Conservation (phyloP, 2,888 invertebrate species). For the Aleiodes testaceus region DNA sequence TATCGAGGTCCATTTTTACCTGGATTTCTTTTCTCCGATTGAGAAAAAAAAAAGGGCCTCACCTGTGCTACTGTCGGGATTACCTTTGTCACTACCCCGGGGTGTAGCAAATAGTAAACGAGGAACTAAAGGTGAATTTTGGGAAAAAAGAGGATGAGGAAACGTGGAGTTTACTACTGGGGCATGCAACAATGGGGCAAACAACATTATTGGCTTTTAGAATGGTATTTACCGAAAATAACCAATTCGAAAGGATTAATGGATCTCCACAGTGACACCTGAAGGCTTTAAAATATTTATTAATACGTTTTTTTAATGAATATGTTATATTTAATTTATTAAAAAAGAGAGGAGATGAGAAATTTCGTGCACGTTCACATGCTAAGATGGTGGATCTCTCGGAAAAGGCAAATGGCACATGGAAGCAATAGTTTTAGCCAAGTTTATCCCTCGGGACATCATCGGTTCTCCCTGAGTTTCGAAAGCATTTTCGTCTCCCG, state of each 20-base stretch:
- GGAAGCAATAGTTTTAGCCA: constrained; percentile 62
- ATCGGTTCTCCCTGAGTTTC: constrained; percentile 54
- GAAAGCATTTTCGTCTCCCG: constrained; percentile 35
- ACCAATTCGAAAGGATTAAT: constrained; percentile 71
- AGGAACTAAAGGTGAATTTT: constrained; percentile 41
- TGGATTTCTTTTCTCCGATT: constrained; percentile 57
- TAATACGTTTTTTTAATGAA: not conserved
- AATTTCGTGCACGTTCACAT: too few species aligned
- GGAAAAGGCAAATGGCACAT: constrained; percentile 15
- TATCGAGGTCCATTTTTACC: constrained; percentile 46
- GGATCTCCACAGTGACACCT: constrained; percentile 57
- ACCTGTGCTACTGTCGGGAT: constrained; percentile 70
- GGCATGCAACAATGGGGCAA: constrained; percentile 66
- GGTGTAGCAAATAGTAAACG: constrained; percentile 36
- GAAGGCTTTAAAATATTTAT: constrained; percentile 35
- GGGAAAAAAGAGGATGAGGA: constrained; percentile 43
- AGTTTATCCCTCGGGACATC: constrained; percentile 64
- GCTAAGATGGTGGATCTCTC: constrained; percentile 7
- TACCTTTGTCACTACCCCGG: constrained; percentile 64
- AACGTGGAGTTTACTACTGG: constrained; percentile 47
- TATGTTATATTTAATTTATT: too few species aligned
- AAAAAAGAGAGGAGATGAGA: constrained; percentile 13
- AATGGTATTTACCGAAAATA: constrained; percentile 73
- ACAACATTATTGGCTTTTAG: constrained; percentile 73
- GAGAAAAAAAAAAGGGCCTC: constrained; percentile 53